Evolutionary conservation across 2,797 vertebrate genomes (phyloP), one percentile per base, ranked within the genome.

Genomic region (Sebastes trivittatus): DNA sequence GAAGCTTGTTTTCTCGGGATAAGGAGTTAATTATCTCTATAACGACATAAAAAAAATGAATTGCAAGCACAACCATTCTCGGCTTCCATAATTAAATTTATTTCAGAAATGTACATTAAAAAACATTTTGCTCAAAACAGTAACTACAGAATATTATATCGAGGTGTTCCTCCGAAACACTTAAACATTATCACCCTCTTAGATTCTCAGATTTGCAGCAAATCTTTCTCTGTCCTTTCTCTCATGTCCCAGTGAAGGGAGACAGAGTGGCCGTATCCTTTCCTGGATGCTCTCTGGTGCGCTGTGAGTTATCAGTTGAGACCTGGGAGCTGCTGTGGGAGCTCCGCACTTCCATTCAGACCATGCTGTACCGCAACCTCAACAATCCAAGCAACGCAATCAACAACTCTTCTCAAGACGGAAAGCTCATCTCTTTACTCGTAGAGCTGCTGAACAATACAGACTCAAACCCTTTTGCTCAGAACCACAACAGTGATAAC

Each of bases 311-410:
- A 3, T 89, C 97, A 5, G 87, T 85, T 0, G 88, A 95, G 72
- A 97, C 94, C 0, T 97, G 98, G 94, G 95, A 96, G 86, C 94
- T 98, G 59, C 96, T 99, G 67, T 96, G 97, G 80, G 96, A 97
- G 30, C 93, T 99, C 8, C 97, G 97, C 6, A 95, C 94, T 2
- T 97, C 97, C 5, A 92, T 99, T 29, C 97, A 97, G 92, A 95
- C 95, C 77, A 98, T 99, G 98, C 90, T 98, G 75, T 93, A 97
- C 87, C 96, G 96, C 32, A 97, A 96, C 85, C 96, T 99, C 92
- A 93, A 82, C 91, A 78, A 91, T 91, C 9, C 94, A 80, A 0
- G 86, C 87, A 80, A 94, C 86, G 82, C 85, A 0, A 20, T 36
- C 25, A 83, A 70, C 86, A 93, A 83, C 92, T 90, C 87, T 0